phyloP scores from a whole-genome alignment of 2,113 vertebrate species.

The Mormyrus iriodes region DNA sequence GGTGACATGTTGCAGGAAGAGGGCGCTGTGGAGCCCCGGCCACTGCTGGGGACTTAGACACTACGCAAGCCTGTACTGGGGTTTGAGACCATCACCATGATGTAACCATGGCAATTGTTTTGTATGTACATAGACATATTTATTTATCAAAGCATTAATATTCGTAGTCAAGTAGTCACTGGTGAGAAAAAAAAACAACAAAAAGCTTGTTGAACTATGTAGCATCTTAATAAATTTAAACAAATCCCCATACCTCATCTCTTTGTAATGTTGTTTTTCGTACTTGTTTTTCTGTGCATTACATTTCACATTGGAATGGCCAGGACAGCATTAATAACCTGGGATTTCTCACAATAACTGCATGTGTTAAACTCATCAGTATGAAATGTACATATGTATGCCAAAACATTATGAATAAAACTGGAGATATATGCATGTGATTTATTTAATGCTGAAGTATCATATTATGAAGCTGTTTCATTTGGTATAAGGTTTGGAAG shows the following conservation, averaged over 20 bases:
- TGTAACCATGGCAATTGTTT: constrained; percentile 67
- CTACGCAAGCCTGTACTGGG: constrained; percentile 53
- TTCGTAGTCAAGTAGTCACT: constrained; percentile 75
- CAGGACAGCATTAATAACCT: background rate
- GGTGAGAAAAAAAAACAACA: constrained; percentile 73
- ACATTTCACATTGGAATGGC: background rate
- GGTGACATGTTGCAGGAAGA: constrained; percentile 60
- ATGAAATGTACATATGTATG: background rate
- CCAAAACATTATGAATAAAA: background rate
- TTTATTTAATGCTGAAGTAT: background rate
- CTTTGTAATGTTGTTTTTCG: constrained; percentile 55
- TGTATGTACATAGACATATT: constrained; percentile 72
- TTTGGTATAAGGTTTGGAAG: background rate
- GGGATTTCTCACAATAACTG: background rate
- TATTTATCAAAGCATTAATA: constrained; percentile 64
- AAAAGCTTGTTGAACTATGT: constrained; percentile 90
- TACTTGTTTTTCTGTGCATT: background rate
- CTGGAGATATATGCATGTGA: background rate
- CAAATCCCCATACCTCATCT: constrained; percentile 64
- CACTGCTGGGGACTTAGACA: constrained; percentile 50
- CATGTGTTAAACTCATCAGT: background rate
- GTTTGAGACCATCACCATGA: constrained; percentile 58
- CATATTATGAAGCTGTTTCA: background rate
- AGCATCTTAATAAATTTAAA: constrained; percentile 85
- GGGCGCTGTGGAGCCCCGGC: constrained; percentile 49